phyloP scores from a whole-genome alignment of 2,888 invertebrate genomes.

The Dynastes tityus region DNA sequence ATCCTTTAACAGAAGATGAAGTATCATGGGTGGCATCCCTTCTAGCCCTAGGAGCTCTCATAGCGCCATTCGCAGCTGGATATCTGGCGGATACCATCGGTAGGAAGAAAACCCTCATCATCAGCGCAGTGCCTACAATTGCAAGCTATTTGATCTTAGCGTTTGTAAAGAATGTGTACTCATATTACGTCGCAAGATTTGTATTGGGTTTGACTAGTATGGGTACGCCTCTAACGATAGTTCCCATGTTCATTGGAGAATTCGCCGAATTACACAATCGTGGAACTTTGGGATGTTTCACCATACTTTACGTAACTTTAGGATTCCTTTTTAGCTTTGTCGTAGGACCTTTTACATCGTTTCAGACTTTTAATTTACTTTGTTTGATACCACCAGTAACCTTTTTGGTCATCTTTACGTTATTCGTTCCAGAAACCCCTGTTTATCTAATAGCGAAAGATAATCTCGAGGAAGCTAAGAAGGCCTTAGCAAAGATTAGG shows the following conservation, averaged over 20 bases:
- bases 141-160: constrained; percentile 66
- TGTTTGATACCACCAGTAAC: constrained; percentile 40
- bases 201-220: constrained; percentile 45
- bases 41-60: constrained; percentile 76
- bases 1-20: constrained; percentile 72
- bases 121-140: constrained; percentile 77
- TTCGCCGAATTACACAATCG: constrained; percentile 67
- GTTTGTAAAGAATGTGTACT: constrained; percentile 48
- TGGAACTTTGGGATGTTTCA: constrained; percentile 52
- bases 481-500: constrained; percentile 80
- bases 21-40: constrained; percentile 84
- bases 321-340: constrained; percentile 51
- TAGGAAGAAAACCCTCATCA: constrained; percentile 76
- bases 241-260: constrained; percentile 89
- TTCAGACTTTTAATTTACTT: constrained; percentile 43
- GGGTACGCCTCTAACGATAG: constrained; percentile 75
- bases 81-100: constrained; percentile 78
- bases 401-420: constrained; percentile 42
- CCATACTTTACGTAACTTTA: constrained; percentile 46
- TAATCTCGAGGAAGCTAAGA: constrained; percentile 71
- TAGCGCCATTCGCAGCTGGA: constrained; percentile 80
- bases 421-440: constrained; percentile 54
- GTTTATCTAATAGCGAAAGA: constrained; percentile 60
- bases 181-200: constrained; percentile 53
- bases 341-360: constrained; percentile 51